Evolutionary conservation across 2,797 vertebrate species (phyloP).

Genomic region (Discoglossus pictus): DNA sequence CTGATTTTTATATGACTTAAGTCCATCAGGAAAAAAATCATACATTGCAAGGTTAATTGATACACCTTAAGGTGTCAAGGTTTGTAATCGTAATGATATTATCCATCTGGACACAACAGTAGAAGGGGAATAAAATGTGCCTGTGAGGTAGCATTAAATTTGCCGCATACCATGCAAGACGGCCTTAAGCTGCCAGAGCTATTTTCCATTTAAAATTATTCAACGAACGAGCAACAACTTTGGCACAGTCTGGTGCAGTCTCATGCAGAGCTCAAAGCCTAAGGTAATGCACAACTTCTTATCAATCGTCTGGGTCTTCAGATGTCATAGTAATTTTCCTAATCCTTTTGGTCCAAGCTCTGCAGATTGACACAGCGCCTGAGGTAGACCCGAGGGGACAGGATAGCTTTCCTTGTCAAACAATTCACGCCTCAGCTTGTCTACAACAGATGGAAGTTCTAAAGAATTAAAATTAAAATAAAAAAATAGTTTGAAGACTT

Average conservation of each 20-base stretch:
- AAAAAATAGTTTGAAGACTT: constrained; percentile 3
- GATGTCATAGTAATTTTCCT: constrained; percentile 15
- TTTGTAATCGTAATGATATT: background rate
- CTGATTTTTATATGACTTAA: background rate
- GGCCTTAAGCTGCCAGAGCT: background rate
- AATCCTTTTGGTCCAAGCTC: constrained; percentile 15
- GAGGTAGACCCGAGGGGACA: constrained; percentile 28
- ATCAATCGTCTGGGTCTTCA: background rate
- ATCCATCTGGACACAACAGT: constrained; percentile 15
- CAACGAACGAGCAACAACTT: constrained; percentile 1
- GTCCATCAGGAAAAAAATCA: background rate
- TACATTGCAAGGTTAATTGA: background rate
- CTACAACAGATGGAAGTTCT: constrained; percentile 39
- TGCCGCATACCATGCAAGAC: background rate
- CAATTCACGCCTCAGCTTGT: constrained; percentile 2
- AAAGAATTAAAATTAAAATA: constrained; percentile 19
- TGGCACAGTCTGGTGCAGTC: constrained; percentile 25
- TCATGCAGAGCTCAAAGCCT: constrained; percentile 37
- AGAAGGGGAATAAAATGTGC: background rate
- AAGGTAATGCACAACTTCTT: constrained; percentile 33
- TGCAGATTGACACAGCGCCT: constrained; percentile 3
- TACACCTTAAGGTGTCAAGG: background rate
- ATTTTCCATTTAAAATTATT: constrained; percentile 15
- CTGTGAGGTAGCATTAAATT: background rate
- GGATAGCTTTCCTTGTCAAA: constrained; percentile 36